Evolutionary conservation across 2,113 vertebrate genomes (phyloP).

Genomic region (Pongo abelii): DNA sequence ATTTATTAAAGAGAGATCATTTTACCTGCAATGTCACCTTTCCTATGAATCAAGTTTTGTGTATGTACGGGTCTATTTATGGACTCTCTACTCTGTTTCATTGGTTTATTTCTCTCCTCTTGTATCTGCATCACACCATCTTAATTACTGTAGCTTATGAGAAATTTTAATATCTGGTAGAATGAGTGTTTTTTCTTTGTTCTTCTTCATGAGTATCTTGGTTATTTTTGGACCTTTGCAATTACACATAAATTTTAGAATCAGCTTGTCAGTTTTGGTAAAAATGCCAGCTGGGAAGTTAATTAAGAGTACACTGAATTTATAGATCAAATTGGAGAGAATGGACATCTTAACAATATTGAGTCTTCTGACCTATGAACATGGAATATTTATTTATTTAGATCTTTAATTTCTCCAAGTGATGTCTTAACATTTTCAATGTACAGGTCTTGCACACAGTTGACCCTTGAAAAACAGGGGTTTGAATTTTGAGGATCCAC

Average conservation of each 20-base stretch:
- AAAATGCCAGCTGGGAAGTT: background rate
- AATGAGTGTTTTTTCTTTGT: background rate
- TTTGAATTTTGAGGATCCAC: background rate
- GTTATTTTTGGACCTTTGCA: conserved; percentile 35
- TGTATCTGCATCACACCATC: background rate
- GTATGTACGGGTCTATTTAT: background rate
- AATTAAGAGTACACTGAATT: conserved; percentile 15
- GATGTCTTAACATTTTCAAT: background rate
- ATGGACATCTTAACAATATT: background rate
- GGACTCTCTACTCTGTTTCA: background rate
- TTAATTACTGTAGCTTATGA: background rate
- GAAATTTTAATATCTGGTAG: background rate
- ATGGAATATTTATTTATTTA: background rate
- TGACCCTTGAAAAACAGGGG: background rate
- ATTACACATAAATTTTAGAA: conserved; percentile 22
- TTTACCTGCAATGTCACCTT: background rate
- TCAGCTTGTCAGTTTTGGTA: background rate
- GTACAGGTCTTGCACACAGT: background rate
- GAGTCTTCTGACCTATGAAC: background rate
- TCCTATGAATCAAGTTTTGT: background rate
- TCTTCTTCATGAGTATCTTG: background rate
- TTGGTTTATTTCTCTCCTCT: background rate
- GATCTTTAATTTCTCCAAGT: background rate
- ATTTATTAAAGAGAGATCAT: background rate
- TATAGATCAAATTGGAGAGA: background rate